Base-by-base conservation (phyloP, 2,113 vertebrate species). In the Psammodynastes pulverulentus region DNA sequence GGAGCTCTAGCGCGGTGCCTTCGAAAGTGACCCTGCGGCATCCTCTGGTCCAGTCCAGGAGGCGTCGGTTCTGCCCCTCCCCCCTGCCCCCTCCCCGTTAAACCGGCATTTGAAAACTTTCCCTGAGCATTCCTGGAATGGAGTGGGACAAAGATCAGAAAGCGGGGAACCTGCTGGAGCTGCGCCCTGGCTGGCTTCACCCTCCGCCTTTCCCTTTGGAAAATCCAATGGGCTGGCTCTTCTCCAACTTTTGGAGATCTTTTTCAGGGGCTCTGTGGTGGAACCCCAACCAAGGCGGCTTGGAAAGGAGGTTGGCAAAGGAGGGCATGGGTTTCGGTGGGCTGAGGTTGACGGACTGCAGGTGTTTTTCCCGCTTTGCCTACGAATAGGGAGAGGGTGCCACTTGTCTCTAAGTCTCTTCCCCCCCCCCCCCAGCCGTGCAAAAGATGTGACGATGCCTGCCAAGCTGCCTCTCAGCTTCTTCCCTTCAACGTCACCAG, bases 391-490 rank as follows among this genome's bases (percentile, higher is more conserved):
- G 23, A 46, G 43, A 85, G 39, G 84, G 84, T 46, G 58, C 23
- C n/a, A n/a, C n/a, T n/a, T n/a, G 21, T 26, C 23, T 86, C 84
- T 86, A 23, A 48, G 84, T 85, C 43, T 43, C 34, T 84, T 39
- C n/a, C 29, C 48, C 67, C 17, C 56, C 88, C 92, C 88, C 67
- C 19, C 6, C 95, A 99, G 99, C 95, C 98, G 98, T 86, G 99
- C 98, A 79, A 99, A 98, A 96, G 97, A 98, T 94, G 98, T 99
- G 93, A 98, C 99, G 43, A 98, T 98, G 94, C 96, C 98, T 87
- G 98, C 99, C 0, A 98, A 97, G 84, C 97, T 98, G 23, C 99
- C 99, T 0, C 97, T 98, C 93, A 98, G 97, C 67, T 99, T 99
- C 96, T 99, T 99, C 97, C 97, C 98, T 49, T 21, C 96, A 0